Percentiles rank a stretch among this genome's conserved stretches.
phyloP scores from a whole-genome alignment of 2,888 invertebrate species.

The Automeris io region DNA sequence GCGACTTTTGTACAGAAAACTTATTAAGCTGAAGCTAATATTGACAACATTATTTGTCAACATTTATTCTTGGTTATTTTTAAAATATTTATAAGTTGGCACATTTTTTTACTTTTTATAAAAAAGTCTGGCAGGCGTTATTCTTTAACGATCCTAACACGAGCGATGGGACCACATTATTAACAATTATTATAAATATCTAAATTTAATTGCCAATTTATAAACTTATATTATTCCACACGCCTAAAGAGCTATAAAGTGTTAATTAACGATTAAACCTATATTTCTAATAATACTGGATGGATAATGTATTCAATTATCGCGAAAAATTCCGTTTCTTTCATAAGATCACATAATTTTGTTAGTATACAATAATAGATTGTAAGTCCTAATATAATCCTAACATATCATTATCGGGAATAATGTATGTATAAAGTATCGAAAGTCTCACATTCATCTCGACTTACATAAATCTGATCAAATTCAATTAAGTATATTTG shows the following conservation, averaged over 20 bases:
- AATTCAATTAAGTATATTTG: slow-evolving; percentile 38
- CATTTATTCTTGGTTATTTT: neutral
- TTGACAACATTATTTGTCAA: neutral
- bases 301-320: slow-evolving; percentile 71
- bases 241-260: slow-evolving; percentile 61
- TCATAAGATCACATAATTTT: slow-evolving; percentile 69
- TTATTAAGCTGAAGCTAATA: no score
- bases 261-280: slow-evolving; percentile 50
- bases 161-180: slow-evolving; percentile 33
- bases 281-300: slow-evolving; percentile 75
- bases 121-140: no score
- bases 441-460: slow-evolving; percentile 40
- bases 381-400: slow-evolving; percentile 69
- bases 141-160: slow-evolving; percentile 12
- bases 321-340: slow-evolving; percentile 66
- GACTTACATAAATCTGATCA: slow-evolving; percentile 47
- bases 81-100: slow-evolving; percentile 5
- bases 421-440: slow-evolving; percentile 45
- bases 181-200: neutral
- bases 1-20: no score
- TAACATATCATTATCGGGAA: slow-evolving; percentile 31
- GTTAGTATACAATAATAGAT: slow-evolving; percentile 72
- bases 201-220: slow-evolving; percentile 40
- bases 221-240: slow-evolving; percentile 51
- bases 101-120: neutral